Conservation (phyloP, 53 echinoderm and acorn worm species). For the Echinometra lucunter region DNA sequence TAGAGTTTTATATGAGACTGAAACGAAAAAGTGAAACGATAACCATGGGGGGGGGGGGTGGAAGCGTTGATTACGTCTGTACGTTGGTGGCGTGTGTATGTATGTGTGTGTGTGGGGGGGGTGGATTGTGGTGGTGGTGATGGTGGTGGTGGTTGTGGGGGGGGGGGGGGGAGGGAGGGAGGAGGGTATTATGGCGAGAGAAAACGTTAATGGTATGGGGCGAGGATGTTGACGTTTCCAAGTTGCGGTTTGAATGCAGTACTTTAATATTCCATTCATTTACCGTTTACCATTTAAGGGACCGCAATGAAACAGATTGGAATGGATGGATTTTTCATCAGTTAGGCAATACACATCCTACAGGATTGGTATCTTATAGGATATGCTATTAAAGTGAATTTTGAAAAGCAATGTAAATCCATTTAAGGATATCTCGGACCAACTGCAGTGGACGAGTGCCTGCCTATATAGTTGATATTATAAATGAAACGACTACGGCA, state of each 20-base stretch:
- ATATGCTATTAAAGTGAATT: background rate
- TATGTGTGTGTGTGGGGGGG: background rate
- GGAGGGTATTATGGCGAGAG: background rate
- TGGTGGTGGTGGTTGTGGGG: background rate
- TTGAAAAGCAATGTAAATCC: background rate
- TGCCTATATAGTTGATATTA: background rate
- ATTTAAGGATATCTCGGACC: background rate
- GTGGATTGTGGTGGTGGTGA: background rate
- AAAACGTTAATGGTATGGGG: background rate
- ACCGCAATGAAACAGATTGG: background rate
- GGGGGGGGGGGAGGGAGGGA: background rate
- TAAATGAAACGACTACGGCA: background rate
- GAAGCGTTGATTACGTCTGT: no score
- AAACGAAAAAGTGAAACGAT: no score
- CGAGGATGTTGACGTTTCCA: background rate
- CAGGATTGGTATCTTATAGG: background rate
- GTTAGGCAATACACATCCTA: background rate
- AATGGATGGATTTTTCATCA: slow-evolving; percentile 32
- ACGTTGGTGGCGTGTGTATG: background rate
- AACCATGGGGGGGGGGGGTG: background rate
- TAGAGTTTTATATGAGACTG: no score
- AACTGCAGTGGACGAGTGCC: background rate
- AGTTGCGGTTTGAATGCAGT: background rate
- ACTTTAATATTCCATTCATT: background rate
- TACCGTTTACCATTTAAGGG: background rate